Conservation (phyloP, 2,797 vertebrate genomes). For the Fistularia tabacaria region DNA sequence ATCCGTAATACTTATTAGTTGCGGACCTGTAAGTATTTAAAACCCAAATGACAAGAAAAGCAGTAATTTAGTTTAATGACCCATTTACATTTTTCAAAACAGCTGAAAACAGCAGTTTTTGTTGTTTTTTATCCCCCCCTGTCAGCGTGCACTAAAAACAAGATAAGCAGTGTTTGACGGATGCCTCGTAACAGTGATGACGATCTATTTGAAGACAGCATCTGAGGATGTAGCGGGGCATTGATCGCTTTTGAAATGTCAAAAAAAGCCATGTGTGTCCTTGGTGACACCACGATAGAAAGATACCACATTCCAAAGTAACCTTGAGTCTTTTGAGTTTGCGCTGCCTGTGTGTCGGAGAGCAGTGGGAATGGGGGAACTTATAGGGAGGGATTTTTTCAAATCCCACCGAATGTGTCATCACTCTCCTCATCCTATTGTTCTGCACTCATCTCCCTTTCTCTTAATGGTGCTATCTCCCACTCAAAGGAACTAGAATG, state of each 20-base stretch:
- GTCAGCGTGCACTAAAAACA: background rate
- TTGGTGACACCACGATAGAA: background rate
- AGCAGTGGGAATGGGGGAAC: conserved; percentile 10
- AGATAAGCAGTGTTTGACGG: background rate
- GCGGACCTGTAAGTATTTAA: too few relatives aligned
- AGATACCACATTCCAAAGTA: background rate
- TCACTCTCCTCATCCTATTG: conserved; percentile 31
- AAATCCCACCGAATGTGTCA: conserved; percentile 28
- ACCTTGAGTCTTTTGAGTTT: conserved; percentile 3
- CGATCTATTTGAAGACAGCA: conserved; percentile 4
- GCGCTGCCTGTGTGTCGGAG: conserved; percentile 23
- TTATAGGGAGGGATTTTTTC: conserved; percentile 4
- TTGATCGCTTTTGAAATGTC: conserved; percentile 5
- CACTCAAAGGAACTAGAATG: conserved; percentile 47
- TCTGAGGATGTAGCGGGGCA: conserved; percentile 5
- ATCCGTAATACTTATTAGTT: too few relatives aligned
- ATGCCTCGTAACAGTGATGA: background rate
- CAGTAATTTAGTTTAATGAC: too few relatives aligned
- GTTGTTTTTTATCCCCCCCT: background rate
- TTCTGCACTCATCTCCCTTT: conserved; percentile 43
- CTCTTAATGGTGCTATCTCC: conserved; percentile 60
- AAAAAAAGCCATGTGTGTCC: conserved; percentile 1
- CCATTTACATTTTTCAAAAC: too few relatives aligned
- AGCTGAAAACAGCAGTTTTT: too few relatives aligned
- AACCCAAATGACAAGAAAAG: too few relatives aligned